phyloP scores from a whole-genome alignment of 2,888 invertebrate genomes.

The Drosophila robusta region DNA sequence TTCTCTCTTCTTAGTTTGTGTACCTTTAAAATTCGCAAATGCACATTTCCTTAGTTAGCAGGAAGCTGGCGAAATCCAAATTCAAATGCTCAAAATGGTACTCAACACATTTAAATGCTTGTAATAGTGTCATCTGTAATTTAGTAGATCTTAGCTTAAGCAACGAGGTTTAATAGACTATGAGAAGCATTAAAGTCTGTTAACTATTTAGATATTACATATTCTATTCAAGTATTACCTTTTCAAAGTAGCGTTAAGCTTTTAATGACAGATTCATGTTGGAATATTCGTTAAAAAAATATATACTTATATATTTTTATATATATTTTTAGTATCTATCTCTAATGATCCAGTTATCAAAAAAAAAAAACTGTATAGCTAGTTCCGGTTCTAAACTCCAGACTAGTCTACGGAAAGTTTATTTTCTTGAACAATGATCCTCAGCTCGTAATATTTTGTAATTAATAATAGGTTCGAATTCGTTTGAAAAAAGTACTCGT shows the following conservation, averaged over 20 bases:
- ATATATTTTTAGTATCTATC: too few relatives aligned
- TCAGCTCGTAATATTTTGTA: not conserved
- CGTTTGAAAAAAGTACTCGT: not conserved
- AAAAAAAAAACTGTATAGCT: not conserved
- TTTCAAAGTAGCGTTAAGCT: too few relatives aligned
- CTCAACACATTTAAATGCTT: constrained; percentile 25
- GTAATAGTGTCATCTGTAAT: constrained; percentile 15
- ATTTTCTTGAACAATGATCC: not conserved
- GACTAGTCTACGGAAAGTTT: not conserved
- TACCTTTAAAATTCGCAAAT: constrained; percentile 29
- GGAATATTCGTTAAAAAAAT: too few relatives aligned
- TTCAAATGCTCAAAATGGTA: constrained; percentile 34
- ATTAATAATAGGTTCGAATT: not conserved
- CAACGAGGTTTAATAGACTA: too few relatives aligned
- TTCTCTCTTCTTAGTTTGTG: constrained; percentile 27
- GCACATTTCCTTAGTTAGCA: constrained; percentile 57
- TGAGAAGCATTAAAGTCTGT: too few relatives aligned
- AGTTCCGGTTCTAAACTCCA: not conserved
- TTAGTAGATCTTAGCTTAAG: not conserved
- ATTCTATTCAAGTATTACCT: too few relatives aligned
- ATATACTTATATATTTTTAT: too few relatives aligned
- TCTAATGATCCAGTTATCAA: too few relatives aligned
- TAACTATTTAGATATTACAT: too few relatives aligned
- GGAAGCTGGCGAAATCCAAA: constrained; percentile 33
- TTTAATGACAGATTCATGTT: too few relatives aligned